phyloP scores from a whole-genome alignment of 2,888 invertebrate species.

The Lasioglossum malachurum region DNA sequence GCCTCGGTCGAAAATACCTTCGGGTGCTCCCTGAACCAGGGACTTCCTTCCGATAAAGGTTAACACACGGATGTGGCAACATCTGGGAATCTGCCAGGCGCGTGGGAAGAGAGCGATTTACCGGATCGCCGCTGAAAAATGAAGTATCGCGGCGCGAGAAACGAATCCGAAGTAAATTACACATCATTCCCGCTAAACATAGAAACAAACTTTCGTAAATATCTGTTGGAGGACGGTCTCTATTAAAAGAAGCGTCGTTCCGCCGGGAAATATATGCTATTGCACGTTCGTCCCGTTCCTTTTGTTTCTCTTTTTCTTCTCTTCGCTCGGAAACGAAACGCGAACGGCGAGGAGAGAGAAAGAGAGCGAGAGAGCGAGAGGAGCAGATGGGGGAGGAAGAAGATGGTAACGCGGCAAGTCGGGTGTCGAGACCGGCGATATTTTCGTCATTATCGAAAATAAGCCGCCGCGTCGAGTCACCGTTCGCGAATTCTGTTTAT shows the following conservation, averaged over 20 bases:
- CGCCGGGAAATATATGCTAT: neutral
- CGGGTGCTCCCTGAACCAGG: neutral
- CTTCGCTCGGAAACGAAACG: neutral
- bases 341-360: neutral
- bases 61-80: conserved; percentile 67
- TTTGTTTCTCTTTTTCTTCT: neutral
- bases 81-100: conserved; percentile 63
- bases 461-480: conserved; percentile 46
- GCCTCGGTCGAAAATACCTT: conserved; percentile 40
- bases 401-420: neutral
- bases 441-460: conserved; percentile 64
- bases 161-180: conserved; percentile 37
- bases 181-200: conserved; percentile 38
- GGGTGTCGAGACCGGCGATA: conserved; percentile 42
- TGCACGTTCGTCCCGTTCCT: conserved; percentile 4
- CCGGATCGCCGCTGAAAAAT: conserved; percentile 48
- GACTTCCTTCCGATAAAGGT: conserved; percentile 67
- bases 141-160: conserved; percentile 47
- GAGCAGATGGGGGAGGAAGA: neutral
- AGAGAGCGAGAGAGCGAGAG: neutral
- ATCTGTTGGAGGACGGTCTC: conserved; percentile 13
- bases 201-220: conserved; percentile 51
- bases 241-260: conserved; percentile 23
- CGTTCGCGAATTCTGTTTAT: conserved; percentile 61
- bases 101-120: conserved; percentile 40